These are phyloP conservation scores for Sturnus vulgaris DNA, from an alignment of 2,113 vertebrate genomes.

Conservation along the genomic window DNA sequence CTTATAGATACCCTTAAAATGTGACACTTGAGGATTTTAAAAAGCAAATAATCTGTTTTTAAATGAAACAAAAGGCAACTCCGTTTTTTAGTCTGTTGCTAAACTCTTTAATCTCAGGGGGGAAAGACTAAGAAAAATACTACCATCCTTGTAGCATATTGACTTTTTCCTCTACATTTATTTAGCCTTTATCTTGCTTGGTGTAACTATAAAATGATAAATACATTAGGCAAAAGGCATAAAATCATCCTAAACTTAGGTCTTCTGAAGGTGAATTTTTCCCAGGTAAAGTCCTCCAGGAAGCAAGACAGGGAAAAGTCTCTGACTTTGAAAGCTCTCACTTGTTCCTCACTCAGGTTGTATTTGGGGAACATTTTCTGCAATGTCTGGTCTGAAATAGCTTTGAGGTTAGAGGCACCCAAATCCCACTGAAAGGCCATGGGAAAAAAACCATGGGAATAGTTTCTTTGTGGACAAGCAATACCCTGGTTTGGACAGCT, in stretches of 20 bases:
- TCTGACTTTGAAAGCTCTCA: neutral
- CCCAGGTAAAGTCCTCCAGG: neutral
- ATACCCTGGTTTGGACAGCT: neutral
- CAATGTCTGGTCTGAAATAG: neutral
- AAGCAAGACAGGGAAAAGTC: neutral
- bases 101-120: rapidly evolving
- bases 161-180: neutral
- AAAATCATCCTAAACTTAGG: neutral
- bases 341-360: neutral
- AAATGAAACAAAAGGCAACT: neutral
- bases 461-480: neutral
- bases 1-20: neutral
- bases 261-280: neutral
- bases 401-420: neutral
- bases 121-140: rapidly evolving
- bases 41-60: neutral
- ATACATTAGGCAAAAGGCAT: neutral
- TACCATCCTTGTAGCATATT: neutral
- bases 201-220: neutral
- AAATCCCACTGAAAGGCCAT: neutral
- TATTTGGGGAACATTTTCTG: neutral
- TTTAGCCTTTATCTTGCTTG: neutral
- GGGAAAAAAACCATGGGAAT: neutral
- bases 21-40: neutral
- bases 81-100: neutral